These are phyloP conservation scores for Pseudococcus jackbeardsleyi DNA, from an alignment of 2,888 invertebrate species.

Conservation along the genomic window DNA sequence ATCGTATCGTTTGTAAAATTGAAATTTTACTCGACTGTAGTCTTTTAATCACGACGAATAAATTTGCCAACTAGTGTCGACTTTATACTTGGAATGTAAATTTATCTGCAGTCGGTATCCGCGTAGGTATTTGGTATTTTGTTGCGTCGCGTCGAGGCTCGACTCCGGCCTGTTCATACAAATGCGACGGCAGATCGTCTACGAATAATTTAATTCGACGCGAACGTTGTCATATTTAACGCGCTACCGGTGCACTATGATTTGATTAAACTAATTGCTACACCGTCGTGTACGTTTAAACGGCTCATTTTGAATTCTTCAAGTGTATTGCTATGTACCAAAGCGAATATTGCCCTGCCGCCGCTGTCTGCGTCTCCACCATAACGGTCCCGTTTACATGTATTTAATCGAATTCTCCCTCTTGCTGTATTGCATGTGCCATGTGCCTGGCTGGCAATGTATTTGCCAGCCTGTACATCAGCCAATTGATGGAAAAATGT, in stretches of 20 bases:
- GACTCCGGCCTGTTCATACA: neutral
- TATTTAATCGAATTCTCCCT: conserved; percentile 9
- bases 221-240: conserved; percentile 45
- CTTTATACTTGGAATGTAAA: conserved; percentile 3
- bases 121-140: neutral
- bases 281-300: conserved; percentile 13
- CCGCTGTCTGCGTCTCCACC: neutral
- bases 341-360: neutral
- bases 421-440: neutral
- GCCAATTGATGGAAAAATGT: neutral
- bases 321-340: conserved; percentile 23
- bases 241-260: conserved; percentile 49
- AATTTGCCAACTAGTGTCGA: neutral
- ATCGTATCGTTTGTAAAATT: neutral
- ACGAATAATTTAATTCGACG: conserved; percentile 39
- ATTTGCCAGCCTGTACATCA: neutral
- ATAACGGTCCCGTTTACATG: neutral
- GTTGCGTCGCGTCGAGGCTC: neutral
- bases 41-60: neutral
- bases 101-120: neutral
- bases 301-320: conserved; percentile 33
- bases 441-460: neutral
- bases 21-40: neutral
- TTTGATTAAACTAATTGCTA: conserved; percentile 39
- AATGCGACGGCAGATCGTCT: conserved; percentile 31